A percentile compares a stretch with the other conserved stretches of the same genome.
phyloP scores from a whole-genome alignment of 2,888 invertebrate species.

The Hanleya hanleyi region DNA sequence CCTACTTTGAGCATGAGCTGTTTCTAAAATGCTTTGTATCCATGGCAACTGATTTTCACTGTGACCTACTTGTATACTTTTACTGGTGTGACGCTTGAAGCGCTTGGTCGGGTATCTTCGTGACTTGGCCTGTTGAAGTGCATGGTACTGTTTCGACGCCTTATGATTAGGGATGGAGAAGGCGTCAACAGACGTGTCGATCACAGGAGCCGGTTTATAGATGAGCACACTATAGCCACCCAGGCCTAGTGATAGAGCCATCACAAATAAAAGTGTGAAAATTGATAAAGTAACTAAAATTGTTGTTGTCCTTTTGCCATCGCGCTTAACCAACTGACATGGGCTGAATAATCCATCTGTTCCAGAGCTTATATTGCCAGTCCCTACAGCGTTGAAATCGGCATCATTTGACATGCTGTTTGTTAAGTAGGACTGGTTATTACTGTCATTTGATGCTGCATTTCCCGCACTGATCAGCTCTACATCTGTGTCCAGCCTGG shows the following conservation, averaged over 20 bases:
- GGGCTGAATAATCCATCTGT: background rate
- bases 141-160: constrained; percentile 57
- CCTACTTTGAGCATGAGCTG: background rate
- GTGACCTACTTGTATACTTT: background rate
- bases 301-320: background rate
- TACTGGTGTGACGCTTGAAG: background rate
- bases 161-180: constrained; percentile 67
- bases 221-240: constrained; percentile 53
- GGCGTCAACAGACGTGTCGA: constrained; percentile 66
- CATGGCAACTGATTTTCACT: too few species aligned
- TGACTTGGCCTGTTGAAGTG: constrained; percentile 42
- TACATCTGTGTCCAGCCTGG: background rate
- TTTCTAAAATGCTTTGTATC: background rate
- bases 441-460: background rate
- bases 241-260: constrained; percentile 14
- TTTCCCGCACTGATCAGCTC: background rate
- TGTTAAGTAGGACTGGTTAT: background rate
- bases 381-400: background rate
- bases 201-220: constrained; percentile 49
- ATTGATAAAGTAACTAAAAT: background rate
- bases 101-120: background rate
- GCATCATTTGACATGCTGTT: background rate
- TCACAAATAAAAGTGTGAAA: background rate
- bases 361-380: background rate
- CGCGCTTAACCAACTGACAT: background rate